Conservation (phyloP, 2,888 invertebrate genomes). For the Drosophila maculinotata region DNA sequence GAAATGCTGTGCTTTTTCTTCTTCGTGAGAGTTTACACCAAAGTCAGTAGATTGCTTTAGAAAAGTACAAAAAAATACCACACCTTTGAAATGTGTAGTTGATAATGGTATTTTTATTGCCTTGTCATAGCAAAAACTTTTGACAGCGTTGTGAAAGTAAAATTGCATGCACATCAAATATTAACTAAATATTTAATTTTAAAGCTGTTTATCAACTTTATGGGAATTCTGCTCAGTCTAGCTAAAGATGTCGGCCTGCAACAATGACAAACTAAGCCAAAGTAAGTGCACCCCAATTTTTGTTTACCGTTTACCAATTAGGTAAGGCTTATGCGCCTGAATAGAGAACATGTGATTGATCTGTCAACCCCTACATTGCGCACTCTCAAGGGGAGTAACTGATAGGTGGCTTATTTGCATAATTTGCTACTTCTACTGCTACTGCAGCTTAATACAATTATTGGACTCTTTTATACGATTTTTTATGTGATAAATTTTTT, state of each 20-base stretch:
- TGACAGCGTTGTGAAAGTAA: no score
- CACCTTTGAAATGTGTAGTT: no score
- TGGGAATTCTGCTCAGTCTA: neutral
- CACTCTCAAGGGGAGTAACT: neutral
- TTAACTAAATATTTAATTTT: no score
- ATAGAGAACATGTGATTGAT: slow-evolving; percentile 54
- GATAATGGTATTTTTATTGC: no score
- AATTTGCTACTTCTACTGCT: slow-evolving; percentile 33
- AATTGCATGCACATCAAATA: no score
- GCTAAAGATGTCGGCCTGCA: slow-evolving; percentile 12
- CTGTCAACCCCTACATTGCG: slow-evolving; percentile 22
- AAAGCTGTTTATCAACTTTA: neutral
- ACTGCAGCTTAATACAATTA: neutral
- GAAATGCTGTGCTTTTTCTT: no score
- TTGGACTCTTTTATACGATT: slow-evolving; percentile 22
- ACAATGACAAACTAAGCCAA: neutral
- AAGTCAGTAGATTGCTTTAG: no score
- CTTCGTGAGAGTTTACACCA: no score
- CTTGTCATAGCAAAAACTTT: no score
- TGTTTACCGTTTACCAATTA: slow-evolving; percentile 24
- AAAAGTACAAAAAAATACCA: neutral
- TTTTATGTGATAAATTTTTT: slow-evolving; percentile 40
- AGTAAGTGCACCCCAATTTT: slow-evolving; percentile 28
- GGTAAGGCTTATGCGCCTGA: slow-evolving; percentile 37
- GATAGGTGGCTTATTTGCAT: slow-evolving; percentile 52